These are phyloP conservation scores for Cryptocheilus praepositus DNA, from an alignment of 2,888 invertebrate genomes.

Conservation along the genomic window DNA sequence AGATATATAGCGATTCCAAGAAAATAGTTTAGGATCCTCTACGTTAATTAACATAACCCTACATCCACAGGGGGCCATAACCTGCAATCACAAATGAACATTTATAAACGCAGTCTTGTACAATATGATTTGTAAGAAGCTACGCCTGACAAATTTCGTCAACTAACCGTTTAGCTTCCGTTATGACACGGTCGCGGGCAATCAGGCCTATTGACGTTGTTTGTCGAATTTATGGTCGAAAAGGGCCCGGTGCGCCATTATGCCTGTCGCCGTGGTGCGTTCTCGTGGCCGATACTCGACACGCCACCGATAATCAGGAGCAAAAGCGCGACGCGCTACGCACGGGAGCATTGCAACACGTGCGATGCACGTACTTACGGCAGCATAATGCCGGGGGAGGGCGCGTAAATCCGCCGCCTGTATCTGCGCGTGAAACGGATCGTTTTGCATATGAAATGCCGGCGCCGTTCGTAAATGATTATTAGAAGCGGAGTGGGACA, in stretches of 20 bases:
- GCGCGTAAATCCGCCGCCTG: conserved; percentile 37
- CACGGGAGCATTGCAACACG: conserved; percentile 3
- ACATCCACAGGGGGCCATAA: too few relatives aligned
- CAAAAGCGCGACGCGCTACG: conserved; percentile 19
- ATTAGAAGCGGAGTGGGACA: conserved; percentile 45
- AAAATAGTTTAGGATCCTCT: too few relatives aligned
- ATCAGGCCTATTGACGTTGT: conserved; percentile 41
- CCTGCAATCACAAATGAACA: too few relatives aligned
- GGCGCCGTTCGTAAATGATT: conserved; percentile 48
- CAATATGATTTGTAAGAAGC: too few relatives aligned
- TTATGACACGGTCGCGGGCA: neutral
- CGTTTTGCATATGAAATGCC: conserved; percentile 55
- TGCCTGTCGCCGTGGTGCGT: conserved; percentile 19
- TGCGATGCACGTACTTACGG: neutral
- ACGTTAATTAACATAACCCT: too few relatives aligned
- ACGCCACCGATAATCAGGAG: conserved; percentile 36
- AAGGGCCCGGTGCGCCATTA: conserved; percentile 34
- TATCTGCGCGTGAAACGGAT: conserved; percentile 37
- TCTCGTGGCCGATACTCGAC: conserved; percentile 36
- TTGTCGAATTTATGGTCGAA: conserved; percentile 40
- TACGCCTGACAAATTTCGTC: too few relatives aligned
- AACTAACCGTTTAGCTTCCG: too few relatives aligned
- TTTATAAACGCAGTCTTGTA: too few relatives aligned
- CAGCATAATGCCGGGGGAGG: neutral
- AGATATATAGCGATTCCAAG: too few relatives aligned